Base-by-base conservation (phyloP, 1,140 invertebrate genomes). In the Listronotus bonariensis region DNA sequence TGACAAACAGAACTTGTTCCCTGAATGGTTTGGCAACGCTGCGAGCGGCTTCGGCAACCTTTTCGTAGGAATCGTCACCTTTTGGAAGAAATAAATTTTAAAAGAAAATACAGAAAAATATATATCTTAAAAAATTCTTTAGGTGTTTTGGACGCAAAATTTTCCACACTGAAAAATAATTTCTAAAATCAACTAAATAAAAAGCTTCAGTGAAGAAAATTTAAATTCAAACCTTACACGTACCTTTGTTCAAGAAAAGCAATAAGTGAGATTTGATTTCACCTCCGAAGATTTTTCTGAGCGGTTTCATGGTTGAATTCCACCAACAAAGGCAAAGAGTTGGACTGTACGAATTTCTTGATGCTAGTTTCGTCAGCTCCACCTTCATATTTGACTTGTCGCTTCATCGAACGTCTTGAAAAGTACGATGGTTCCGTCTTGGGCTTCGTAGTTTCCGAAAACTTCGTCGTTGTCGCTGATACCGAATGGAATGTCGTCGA, bases 271-370 rank as follows among this genome's bases (percentile, higher is more conserved):
- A 92, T 82, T 98, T 98, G 78, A 99, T 93, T 59, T 97, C 92
- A 69, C 97, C 97, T 71, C 95, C 94, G 79, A 99, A 99, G 78
- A 99, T 97, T 81, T n/a, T 98, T 98, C 70, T 92, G 89, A 6
- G 96, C 97, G 34, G 93, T 97, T 79, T 97, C 92, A 72, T 97
- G 96, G 69, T 95, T 98, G 84, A 99, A 99, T 80, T 99, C 97
- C 55, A 98, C 91, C 71, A 99, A 89, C 46, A 97, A 80, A 51
- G 98, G 97, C 74, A 99, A 82, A 61, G 92, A 88, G 75, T 98
- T 89, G 14, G 88, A 81, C 67, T 86, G 81, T 63, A 99, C 86
- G 84, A 98, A 99, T 70, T 89, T 88, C 77, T 89, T 90, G 48
- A 99, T 77, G 36, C 80, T 79, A 46, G 88, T 86, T 64, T 88